Evolutionary conservation across 2,888 invertebrate species (phyloP), one percentile per base, ranked within the genome.

Genomic region (Andrena camellia): DNA sequence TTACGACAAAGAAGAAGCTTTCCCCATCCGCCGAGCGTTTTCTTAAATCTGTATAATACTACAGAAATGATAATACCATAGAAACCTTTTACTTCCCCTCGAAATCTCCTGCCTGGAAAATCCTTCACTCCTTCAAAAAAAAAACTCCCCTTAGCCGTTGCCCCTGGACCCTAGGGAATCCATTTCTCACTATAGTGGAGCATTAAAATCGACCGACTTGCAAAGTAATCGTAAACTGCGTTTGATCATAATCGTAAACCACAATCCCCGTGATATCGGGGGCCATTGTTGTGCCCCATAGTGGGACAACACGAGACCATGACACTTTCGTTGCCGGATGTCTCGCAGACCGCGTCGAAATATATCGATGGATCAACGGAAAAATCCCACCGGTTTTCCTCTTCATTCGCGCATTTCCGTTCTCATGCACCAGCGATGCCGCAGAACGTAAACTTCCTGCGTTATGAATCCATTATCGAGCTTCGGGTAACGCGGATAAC

Each of bases 401-500:
- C 52, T 59, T 13, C 10, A 13, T 50, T 26, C 60, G 7, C 5
- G 64, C 20, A 52, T 42, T 75, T 76, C 23, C 48, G 33, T 72
- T 57, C 13, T 33, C 23, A 3, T 23, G 23, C 7, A 29, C n/a
- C 20, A 5, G 26, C 31, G 23, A 20, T 29, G 20, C 8, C 23
- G 35, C 23, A 4, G 66, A 75, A 52, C 76, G 8, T 42, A 50
- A 75, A 75, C 60, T 66, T 66, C 20, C 20, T 13, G 35, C 23
- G 78, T 75, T 75, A 67, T 67, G 77, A 50, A 66, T 59, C 66
- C 60, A 33, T 67, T 31, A 20, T 8, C 10, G 33, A 8, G 59
- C 20, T 35, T 66, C 33, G 50, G 31, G 20, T 5, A 57, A 33
- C 77, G 31, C 59, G 13, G 59, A 50, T 59, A 60, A 52, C 60